Evolutionary conservation across 2,888 invertebrate species (phyloP).

Genomic region (Pyrocoelia pectoralis): DNA sequence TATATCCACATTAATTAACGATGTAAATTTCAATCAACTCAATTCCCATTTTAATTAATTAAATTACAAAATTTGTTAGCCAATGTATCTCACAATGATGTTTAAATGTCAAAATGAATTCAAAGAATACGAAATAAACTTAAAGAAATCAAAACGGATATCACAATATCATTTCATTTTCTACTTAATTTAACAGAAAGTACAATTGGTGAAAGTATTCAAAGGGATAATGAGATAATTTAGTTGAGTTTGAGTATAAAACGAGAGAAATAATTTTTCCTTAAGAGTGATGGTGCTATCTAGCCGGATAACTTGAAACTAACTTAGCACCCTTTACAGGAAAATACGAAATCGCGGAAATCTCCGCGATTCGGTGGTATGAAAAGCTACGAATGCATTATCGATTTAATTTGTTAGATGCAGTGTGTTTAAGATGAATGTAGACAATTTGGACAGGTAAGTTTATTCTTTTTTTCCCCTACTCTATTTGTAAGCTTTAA

Average conservation of each 20-base stretch:
- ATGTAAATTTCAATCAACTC: not conserved
- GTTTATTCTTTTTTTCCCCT: not conserved
- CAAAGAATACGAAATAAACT: slow-evolving; percentile 29
- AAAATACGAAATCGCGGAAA: slow-evolving; percentile 13
- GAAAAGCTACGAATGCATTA: slow-evolving; percentile 29
- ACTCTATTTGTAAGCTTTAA: slow-evolving; percentile 31
- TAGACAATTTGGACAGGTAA: not conserved
- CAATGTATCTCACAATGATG: not conserved
- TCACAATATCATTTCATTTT: slow-evolving; percentile 56
- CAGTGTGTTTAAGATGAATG: slow-evolving; percentile 14
- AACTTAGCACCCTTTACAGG: slow-evolving; percentile 6
- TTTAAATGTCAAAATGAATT: slow-evolving; percentile 1
- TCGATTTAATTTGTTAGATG: slow-evolving; percentile 31
- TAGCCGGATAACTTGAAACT: slow-evolving; percentile 35
- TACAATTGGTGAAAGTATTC: slow-evolving; percentile 55
- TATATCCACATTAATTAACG: not conserved
- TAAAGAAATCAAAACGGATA: slow-evolving; percentile 50
- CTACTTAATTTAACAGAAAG: slow-evolving; percentile 53
- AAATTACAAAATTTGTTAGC: not conserved
- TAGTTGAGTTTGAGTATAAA: slow-evolving; percentile 37
- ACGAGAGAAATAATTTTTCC: slow-evolving; percentile 37
- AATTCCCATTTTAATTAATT: not conserved
- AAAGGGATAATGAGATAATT: slow-evolving; percentile 56
- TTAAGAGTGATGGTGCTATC: slow-evolving; percentile 39
- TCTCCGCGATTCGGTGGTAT: slow-evolving; percentile 32